Percentiles rank a stretch among this genome's conserved stretches.
phyloP scores from a whole-genome alignment of 2,113 vertebrate genomes.

The Protomyctophum bolini region DNA sequence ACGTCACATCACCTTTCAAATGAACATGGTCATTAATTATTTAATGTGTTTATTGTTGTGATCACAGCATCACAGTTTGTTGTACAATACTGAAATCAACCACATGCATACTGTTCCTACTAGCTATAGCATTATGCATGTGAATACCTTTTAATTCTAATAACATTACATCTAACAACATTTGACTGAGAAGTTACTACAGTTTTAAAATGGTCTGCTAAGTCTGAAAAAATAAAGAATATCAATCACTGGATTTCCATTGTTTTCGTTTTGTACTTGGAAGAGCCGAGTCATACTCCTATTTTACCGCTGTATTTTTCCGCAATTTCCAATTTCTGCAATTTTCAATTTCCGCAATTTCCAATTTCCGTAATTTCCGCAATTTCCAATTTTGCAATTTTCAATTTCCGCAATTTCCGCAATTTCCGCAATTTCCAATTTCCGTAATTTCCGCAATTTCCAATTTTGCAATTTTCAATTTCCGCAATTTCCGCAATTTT shows the following conservation, averaged over 20 bases:
- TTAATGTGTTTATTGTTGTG: constrained; percentile 37
- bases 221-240: neutral
- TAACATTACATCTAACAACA: neutral
- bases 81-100: constrained; percentile 21
- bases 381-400: too few relatives aligned
- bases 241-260: neutral
- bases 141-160: neutral
- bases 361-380: too few relatives aligned
- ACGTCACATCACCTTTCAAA: constrained; percentile 7
- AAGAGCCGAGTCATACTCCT: too few relatives aligned
- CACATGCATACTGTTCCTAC: neutral
- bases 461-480: too few relatives aligned
- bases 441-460: too few relatives aligned
- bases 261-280: neutral
- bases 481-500: too few relatives aligned
- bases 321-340: too few relatives aligned
- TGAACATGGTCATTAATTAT: constrained; percentile 1
- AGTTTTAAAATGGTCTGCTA: constrained; percentile 1
- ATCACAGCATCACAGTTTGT: neutral
- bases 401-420: too few relatives aligned
- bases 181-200: neutral
- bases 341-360: too few relatives aligned
- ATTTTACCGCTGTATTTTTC: too few relatives aligned
- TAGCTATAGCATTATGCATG: neutral
- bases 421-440: too few relatives aligned